Percentiles rank a stretch among this genome's conserved stretches.
Conservation (phyloP, 2,113 vertebrate genomes). For the Buteo buteo region DNA sequence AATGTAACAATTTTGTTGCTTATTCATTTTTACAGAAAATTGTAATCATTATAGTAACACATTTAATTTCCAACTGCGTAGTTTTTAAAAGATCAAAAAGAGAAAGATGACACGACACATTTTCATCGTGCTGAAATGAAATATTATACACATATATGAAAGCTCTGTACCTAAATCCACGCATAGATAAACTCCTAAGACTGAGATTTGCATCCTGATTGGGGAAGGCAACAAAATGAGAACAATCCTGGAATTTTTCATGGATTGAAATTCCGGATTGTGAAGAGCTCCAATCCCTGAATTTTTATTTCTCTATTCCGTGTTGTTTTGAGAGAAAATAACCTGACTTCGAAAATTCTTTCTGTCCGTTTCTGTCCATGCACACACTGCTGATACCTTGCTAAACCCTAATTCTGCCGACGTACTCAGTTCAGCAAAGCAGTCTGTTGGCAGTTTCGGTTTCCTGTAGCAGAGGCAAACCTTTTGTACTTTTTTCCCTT, state of each 20-base stretch:
- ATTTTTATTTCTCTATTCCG: neutral
- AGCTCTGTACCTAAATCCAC: neutral
- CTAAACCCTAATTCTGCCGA: neutral
- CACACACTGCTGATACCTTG: neutral
- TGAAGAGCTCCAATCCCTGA: neutral
- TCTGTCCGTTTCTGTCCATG: neutral
- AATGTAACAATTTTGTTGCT: neutral
- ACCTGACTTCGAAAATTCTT: neutral
- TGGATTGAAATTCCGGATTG: neutral
- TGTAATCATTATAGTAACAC: neutral
- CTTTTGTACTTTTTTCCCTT: conserved; percentile 61
- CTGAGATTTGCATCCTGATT: neutral
- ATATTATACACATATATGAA: neutral
- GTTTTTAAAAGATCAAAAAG: neutral
- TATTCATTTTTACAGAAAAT: neutral
- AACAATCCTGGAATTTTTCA: neutral
- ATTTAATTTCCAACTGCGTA: neutral
- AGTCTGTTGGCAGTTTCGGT: conserved; percentile 34
- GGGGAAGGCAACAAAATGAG: neutral
- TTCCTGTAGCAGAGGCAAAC: conserved; percentile 54
- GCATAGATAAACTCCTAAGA: neutral
- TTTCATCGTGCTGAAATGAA: neutral
- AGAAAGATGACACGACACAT: rapidly evolving
- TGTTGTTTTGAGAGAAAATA: neutral
- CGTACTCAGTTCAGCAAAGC: neutral